Evolutionary conservation across 2,113 vertebrate genomes (phyloP).

Genomic region (Pimephales promelas): DNA sequence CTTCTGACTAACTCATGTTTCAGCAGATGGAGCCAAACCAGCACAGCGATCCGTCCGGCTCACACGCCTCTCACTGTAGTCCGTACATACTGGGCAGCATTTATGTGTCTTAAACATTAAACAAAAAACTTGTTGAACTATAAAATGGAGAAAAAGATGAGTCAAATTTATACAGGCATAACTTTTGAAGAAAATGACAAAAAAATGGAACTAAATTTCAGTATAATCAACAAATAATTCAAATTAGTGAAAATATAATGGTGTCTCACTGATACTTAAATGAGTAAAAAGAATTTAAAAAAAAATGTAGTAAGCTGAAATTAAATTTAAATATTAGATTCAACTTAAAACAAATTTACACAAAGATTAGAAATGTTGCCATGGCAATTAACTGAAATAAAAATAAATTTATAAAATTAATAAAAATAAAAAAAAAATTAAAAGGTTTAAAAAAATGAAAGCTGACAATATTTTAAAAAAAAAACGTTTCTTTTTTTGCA

Average conservation of each 20-base stretch:
- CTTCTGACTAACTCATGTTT: slow-evolving; percentile 52
- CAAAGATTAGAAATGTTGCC: no score
- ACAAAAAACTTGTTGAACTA: no score
- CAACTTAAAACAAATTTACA: no score
- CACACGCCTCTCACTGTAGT: background rate
- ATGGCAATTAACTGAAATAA: no score
- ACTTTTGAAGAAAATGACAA: background rate
- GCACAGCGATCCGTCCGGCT: background rate
- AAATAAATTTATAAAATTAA: no score
- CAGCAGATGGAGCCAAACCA: slow-evolving; percentile 53
- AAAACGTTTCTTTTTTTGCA: no score
- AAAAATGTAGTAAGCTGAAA: background rate
- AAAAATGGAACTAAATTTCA: no score
- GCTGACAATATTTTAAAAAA: background rate
- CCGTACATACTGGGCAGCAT: no score
- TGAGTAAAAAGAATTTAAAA: fast-evolving
- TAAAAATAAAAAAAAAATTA: no score
- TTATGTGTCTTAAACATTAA: no score
- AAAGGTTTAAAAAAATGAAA: background rate
- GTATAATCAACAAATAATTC: no score
- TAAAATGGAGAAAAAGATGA: background rate
- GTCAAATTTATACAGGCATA: background rate
- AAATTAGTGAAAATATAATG: background rate
- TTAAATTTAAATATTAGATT: no score
- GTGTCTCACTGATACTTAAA: background rate